These are phyloP conservation scores for Chlorocebus sabaeus DNA, from an alignment of 2,113 vertebrate species.

Conservation along the genomic window DNA sequence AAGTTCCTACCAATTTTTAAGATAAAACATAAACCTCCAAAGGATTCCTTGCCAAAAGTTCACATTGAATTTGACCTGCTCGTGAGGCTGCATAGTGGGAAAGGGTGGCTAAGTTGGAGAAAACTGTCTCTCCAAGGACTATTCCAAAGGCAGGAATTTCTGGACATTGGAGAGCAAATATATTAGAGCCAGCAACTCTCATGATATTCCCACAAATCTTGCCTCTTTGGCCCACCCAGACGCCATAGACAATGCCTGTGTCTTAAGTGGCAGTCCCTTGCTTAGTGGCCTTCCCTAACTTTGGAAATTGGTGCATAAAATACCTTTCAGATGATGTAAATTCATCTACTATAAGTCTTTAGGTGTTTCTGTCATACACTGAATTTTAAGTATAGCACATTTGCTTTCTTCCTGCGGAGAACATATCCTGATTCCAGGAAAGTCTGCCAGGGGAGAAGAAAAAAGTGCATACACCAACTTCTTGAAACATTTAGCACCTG, in stretches of 20 bases:
- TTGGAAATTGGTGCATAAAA: conserved; percentile 51
- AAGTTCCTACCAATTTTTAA: conserved; percentile 60
- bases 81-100: not conserved
- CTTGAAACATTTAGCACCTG: conserved; percentile 65
- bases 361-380: conserved; percentile 18
- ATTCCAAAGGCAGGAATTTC: conserved; percentile 55
- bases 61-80: conserved; percentile 42
- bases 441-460: not conserved
- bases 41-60: conserved; percentile 20
- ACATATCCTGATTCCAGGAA: conserved; percentile 55
- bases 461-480: conserved; percentile 51
- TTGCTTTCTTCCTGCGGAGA: conserved; percentile 51
- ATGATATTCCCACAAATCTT: conserved; percentile 50
- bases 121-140: not conserved
- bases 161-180: conserved; percentile 42
- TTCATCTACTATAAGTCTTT: not conserved
- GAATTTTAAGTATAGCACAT: conserved; percentile 28
- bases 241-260: not conserved
- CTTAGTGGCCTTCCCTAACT: conserved; percentile 29
- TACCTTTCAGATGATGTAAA: conserved; percentile 63
- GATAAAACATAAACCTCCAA: conserved; percentile 44
- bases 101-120: not conserved
- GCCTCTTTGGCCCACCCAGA: conserved; percentile 43
- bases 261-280: conserved; percentile 32
- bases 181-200: conserved; percentile 23